Percentiles rank a stretch among this genome's conserved stretches.
Evolutionary conservation across 2,888 invertebrate species (phyloP).

Genomic region (Leptinotarsa rubiginosa): DNA sequence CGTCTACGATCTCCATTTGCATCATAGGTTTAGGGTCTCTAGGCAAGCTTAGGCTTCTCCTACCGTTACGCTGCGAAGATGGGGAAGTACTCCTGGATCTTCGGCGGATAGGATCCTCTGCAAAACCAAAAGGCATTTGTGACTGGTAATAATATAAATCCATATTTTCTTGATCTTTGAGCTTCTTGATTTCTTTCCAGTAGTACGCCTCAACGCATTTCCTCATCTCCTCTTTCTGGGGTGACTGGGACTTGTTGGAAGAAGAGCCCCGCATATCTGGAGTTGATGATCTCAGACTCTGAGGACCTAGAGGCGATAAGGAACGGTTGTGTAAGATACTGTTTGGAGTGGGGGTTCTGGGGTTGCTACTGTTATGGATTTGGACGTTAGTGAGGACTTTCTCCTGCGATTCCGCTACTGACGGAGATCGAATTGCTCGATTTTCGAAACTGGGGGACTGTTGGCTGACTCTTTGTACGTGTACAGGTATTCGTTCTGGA

Average conservation of each 20-base stretch:
- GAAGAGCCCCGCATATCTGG: constrained; percentile 47
- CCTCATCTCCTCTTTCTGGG: constrained; percentile 70
- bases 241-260: constrained; percentile 54
- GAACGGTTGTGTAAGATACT: constrained; percentile 44
- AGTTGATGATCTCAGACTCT: constrained; percentile 45
- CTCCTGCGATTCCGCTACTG: constrained; percentile 40
- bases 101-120: constrained; percentile 60
- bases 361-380: constrained; percentile 53
- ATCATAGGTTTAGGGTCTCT: constrained; percentile 45
- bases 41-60: constrained; percentile 66
- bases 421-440: constrained; percentile 47
- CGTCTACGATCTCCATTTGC: constrained; percentile 25
- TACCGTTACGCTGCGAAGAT: constrained; percentile 61
- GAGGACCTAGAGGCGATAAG: constrained; percentile 36
- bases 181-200: constrained; percentile 76
- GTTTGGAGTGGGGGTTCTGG: constrained; percentile 48
- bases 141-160: constrained; percentile 62
- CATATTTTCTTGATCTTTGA: constrained; percentile 74
- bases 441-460: constrained; percentile 26
- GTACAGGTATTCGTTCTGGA: constrained; percentile 21
- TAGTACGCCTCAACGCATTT: constrained; percentile 76
- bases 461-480: constrained; percentile 21
- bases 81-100: constrained; percentile 67
- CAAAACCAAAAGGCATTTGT: constrained; percentile 56
- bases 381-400: constrained; percentile 55